Evolutionary conservation across 1,140 invertebrate species (phyloP).

Genomic region (Euborellia annulipes): DNA sequence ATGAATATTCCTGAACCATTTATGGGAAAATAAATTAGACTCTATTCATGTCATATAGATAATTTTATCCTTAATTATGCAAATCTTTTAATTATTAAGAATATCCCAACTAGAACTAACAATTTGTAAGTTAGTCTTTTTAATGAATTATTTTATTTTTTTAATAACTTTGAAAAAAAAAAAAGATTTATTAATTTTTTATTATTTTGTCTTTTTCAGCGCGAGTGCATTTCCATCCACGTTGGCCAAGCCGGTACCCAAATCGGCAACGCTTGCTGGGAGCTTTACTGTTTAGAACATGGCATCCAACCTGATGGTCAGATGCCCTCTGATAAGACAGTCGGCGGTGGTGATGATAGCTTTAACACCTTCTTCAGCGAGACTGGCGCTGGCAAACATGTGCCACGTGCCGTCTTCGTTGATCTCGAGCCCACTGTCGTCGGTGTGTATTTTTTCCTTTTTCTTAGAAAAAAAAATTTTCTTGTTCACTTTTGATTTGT

Average conservation of each 20-base stretch:
- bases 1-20: too few species aligned
- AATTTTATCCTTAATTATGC: too few species aligned
- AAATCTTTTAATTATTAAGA: too few species aligned
- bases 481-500: not conserved
- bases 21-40: too few species aligned
- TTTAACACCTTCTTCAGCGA: too few species aligned
- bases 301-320: constrained; percentile 45
- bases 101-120: too few species aligned
- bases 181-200: too few species aligned
- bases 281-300: constrained; percentile 52
- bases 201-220: constrained; percentile 12
- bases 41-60: too few species aligned
- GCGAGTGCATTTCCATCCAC: constrained; percentile 47
- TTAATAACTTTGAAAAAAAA: too few species aligned
- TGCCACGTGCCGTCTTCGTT: constrained; percentile 46
- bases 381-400: too few species aligned
- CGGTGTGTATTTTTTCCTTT: constrained; percentile 34
- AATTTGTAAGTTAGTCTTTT: not conserved
- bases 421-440: constrained; percentile 80
- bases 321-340: too few species aligned
- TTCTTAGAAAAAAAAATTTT: not conserved
- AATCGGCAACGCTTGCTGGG: constrained; percentile 48
- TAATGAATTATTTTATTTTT: constrained; percentile 17
- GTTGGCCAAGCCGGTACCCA: constrained; percentile 56
- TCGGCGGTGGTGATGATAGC: too few species aligned